phyloP scores from a whole-genome alignment of 1,140 invertebrate species.

The Diachasmimorpha longicaudata region DNA sequence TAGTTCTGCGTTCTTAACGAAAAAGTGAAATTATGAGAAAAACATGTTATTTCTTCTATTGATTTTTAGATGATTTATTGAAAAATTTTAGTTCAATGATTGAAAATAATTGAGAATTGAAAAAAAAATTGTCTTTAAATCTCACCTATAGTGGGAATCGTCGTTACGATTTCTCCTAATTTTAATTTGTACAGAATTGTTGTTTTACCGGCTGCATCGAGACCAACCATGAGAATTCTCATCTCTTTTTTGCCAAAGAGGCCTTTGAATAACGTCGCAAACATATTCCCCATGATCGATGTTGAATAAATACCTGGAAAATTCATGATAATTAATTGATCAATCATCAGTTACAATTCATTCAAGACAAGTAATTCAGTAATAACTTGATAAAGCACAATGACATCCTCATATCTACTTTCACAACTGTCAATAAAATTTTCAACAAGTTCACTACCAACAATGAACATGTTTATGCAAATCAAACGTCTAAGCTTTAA shows the following conservation, averaged over 20 bases:
- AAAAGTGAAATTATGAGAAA: too few species aligned
- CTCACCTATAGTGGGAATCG: conserved; percentile 97
- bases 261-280: conserved; percentile 89
- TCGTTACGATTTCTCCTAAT: conserved; percentile 99
- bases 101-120: not conserved
- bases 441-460: too few species aligned
- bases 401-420: too few species aligned
- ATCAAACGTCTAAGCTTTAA: too few species aligned
- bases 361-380: too few species aligned
- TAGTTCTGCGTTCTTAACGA: too few species aligned
- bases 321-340: not conserved
- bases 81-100: not conserved
- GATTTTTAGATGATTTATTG: not conserved
- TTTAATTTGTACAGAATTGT: conserved; percentile 99
- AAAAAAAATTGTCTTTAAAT: conserved; percentile 52
- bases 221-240: conserved; percentile 97
- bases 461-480: too few species aligned
- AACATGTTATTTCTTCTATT: too few species aligned
- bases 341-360: not conserved
- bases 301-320: conserved; percentile 63
- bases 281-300: conserved; percentile 83
- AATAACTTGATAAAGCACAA: too few species aligned
- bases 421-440: too few species aligned
- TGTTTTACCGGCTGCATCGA: conserved; percentile 99
- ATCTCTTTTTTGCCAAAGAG: conserved; percentile 98